Evolutionary conservation across 1,140 invertebrate species (phyloP), one percentile per base, ranked within the genome.

Genomic region (Homarus americanus): DNA sequence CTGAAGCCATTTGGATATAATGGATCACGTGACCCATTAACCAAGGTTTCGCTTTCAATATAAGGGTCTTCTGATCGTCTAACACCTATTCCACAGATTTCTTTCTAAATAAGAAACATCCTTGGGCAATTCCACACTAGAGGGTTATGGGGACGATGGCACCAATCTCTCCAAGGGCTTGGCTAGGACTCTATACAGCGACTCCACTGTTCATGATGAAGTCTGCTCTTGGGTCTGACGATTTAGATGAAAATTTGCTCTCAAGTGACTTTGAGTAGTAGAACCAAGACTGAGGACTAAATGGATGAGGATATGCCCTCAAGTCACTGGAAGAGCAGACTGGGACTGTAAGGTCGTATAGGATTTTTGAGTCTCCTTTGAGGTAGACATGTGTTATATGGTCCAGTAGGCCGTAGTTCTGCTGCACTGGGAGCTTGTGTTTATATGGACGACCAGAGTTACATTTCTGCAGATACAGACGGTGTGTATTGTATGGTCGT

Each of bases 1-100:
- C 84, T 80, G 76, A 82, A 90, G 24, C 88, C 88, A 78, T 90
- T 90, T 38, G 88, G 78, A 58, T 90, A 90, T 20, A 84, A 63
- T 53, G 88, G 69, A 20, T 90, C 88, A 38, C 88, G 80, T 40
- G 88, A 90, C 36, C 88, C 88, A 69, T 90, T n/a, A n/a, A n/a
- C n/a, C 28, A 83, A 75, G 36, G 20, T 66, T 66, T 87, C 73
- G 78, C 49, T 63, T 40, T 34, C 63, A 58, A 75, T 63, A 41
- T 63, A 83, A 24, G 80, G 79, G 58, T 90, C 82, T n/a, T 90
- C 88, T 76, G 80, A 44, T 15, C 40, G 87, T 53, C 80, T 73
- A 28, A 75, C 12, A 12, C 72, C 53, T 15, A 63, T 63, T 17
- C 84, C 88, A 53, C 88, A 12, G 49, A 10, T 36, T 83, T 82